Percentiles rank a stretch among this genome's conserved stretches.
phyloP scores from a whole-genome alignment of 2,113 vertebrate genomes.

The Sciurus niger region DNA sequence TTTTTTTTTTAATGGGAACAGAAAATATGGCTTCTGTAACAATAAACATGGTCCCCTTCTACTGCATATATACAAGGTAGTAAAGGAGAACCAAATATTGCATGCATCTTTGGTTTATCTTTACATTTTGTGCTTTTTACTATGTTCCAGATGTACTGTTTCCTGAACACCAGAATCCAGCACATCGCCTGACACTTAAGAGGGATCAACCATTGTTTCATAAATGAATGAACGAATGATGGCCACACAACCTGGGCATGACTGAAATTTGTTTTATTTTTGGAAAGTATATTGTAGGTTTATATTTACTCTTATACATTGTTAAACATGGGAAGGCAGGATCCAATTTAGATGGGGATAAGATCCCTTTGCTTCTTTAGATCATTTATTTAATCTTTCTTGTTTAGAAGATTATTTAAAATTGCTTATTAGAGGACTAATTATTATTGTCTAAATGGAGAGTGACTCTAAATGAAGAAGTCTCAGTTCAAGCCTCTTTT shows the following conservation, averaged over 20 bases:
- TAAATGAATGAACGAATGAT: not conserved
- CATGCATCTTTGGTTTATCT: not conserved
- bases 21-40: conserved; percentile 62
- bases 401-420: conserved; percentile 64
- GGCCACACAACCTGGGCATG: not conserved
- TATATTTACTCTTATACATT: not conserved
- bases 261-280: conserved; percentile 1
- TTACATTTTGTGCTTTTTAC: not conserved
- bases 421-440: conserved; percentile 4
- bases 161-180: not conserved
- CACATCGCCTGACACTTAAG: not conserved
- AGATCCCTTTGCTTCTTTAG: conserved; percentile 40
- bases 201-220: not conserved
- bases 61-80: not conserved
- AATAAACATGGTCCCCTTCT: conserved; percentile 16
- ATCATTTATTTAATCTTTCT: not conserved
- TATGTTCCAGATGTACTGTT: not conserved
- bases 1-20: not conserved
- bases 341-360: conserved; percentile 58
- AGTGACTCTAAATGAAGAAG: conserved; percentile 74
- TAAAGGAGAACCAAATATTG: not conserved
- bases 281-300: not conserved
- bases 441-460: conserved; percentile 68
- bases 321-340: not conserved
- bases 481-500: conserved; percentile 59